Conservation (phyloP, 1,140 invertebrate species). For the Drosophila varians region DNA sequence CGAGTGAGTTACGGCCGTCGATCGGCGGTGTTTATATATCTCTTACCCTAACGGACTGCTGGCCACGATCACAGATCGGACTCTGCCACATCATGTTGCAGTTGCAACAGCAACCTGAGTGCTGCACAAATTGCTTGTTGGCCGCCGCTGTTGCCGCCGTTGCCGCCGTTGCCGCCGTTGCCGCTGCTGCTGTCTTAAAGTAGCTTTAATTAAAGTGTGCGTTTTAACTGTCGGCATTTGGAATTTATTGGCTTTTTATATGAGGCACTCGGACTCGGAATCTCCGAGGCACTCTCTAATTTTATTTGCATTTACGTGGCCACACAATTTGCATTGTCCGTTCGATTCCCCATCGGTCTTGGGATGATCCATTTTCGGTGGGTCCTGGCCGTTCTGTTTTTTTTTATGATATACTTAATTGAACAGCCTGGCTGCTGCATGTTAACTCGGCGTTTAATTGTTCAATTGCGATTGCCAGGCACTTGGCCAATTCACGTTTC, state of each 20-base stretch:
- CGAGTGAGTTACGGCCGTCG: slow-evolving; percentile 52
- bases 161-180: slow-evolving; percentile 11
- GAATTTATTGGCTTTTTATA: slow-evolving; percentile 71
- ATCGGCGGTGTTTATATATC: slow-evolving; percentile 58
- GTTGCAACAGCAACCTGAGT: slow-evolving; percentile 18
- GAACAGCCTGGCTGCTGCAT: slow-evolving; percentile 7
- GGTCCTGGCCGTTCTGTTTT: slow-evolving; percentile 3
- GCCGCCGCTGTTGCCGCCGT: slow-evolving; percentile 13
- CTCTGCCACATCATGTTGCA: slow-evolving; percentile 30
- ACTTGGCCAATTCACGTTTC: slow-evolving; percentile 46
- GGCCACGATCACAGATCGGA: slow-evolving; percentile 68
- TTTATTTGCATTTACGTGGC: slow-evolving; percentile 41
- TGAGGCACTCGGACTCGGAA: slow-evolving; percentile 8
- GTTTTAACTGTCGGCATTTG: slow-evolving; percentile 68
- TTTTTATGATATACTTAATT: slow-evolving; percentile 34
- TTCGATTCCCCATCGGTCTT: slow-evolving; percentile 13
- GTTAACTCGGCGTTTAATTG: slow-evolving; percentile 38
- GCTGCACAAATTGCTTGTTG: slow-evolving; percentile 43
- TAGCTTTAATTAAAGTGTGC: slow-evolving; percentile 76
- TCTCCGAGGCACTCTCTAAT: slow-evolving; percentile 39
- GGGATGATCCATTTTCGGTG: slow-evolving; percentile 1
- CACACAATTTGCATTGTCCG: slow-evolving; percentile 44
- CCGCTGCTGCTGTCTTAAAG: slow-evolving; percentile 31
- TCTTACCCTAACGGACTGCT: slow-evolving; percentile 47
- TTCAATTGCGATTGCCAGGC: slow-evolving; percentile 37